Evolutionary conservation across 1,140 invertebrate genomes (phyloP), one percentile per base, ranked within the genome.

Genomic region (Kradibia gibbosae): DNA sequence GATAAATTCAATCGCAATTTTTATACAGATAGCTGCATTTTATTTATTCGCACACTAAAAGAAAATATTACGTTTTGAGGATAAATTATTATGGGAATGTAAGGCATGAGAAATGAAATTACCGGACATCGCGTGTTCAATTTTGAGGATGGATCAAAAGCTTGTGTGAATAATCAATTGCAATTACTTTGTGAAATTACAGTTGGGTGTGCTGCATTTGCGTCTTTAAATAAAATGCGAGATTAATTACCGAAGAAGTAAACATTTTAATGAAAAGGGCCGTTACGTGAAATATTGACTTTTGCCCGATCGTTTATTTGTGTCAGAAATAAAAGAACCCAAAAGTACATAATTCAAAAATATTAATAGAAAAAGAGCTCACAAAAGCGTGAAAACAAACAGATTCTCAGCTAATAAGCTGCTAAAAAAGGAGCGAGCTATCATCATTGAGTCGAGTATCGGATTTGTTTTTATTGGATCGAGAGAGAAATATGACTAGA

Each of bases 401-500:
- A 79, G 65, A 79, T 79, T 55, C 34, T 20, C 20, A 5, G 48
- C 45, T 71, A 70, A 79, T 79, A 71, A 71, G 70, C 50, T 67
- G 34, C 22, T 50, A 42, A 57, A 57, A 50, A 71, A 79, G 65
- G 34, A 50, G 45, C 48, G 50, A 57, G 50, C 53, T 36, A 75
- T 60, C 50, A 65, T 62, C 74, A 39, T 28, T 36, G 45, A 55
- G 57, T 55, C 20, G 4, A 25, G 31, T 34, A 17, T 25, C 1
- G 65, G n/a, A n/a, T 25, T 45, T 78, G 31, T 36, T 71, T 71
- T 71, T 71, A 71, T 53, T 57, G 50, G 34, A 57, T 34, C 28
- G 34, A 55, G 77, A 70, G 67, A 74, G 57, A 80, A 67, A 75
- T 74, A 65, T 53, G 72, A 79, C 67, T 79, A 13, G 70, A 80